Percentiles rank a stretch among this genome's conserved stretches.
phyloP scores from a whole-genome alignment of 2,113 vertebrate genomes.

The Uria aalge region DNA sequence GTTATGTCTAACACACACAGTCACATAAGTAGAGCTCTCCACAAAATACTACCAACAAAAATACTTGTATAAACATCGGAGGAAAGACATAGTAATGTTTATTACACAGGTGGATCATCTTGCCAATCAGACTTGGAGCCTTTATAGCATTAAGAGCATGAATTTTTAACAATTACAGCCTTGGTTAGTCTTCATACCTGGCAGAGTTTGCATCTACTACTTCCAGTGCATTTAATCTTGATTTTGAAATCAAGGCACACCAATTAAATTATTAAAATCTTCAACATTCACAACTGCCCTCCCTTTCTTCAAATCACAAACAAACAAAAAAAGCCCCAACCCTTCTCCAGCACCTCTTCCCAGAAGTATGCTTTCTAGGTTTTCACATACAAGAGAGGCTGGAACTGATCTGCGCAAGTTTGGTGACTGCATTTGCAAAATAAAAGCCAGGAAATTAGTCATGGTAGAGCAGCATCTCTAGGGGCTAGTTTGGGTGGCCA shows the following conservation, averaged over 20 bases:
- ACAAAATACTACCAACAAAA: neutral
- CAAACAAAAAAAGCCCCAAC: neutral
- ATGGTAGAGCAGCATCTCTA: neutral
- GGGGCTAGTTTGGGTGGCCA: neutral
- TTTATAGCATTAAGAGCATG: neutral
- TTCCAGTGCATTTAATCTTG: neutral
- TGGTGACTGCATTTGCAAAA: neutral
- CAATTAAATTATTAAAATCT: neutral
- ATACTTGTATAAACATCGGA: neutral
- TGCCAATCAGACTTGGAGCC: neutral
- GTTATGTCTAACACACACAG: neutral
- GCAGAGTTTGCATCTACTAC: neutral
- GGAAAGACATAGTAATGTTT: neutral
- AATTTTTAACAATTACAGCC: neutral
- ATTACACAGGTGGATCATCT: neutral
- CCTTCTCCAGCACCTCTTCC: neutral
- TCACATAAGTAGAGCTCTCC: neutral
- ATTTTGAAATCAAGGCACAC: neutral
- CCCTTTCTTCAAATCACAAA: neutral
- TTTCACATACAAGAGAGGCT: neutral
- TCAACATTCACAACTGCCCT: neutral
- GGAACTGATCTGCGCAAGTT: neutral
- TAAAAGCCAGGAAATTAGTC: slow-evolving; percentile 43
- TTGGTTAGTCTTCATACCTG: neutral
- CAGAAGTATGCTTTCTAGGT: slow-evolving; percentile 23